Base-by-base conservation (phyloP, 2,113 vertebrate genomes). In the Lipotes vexillifer region DNA sequence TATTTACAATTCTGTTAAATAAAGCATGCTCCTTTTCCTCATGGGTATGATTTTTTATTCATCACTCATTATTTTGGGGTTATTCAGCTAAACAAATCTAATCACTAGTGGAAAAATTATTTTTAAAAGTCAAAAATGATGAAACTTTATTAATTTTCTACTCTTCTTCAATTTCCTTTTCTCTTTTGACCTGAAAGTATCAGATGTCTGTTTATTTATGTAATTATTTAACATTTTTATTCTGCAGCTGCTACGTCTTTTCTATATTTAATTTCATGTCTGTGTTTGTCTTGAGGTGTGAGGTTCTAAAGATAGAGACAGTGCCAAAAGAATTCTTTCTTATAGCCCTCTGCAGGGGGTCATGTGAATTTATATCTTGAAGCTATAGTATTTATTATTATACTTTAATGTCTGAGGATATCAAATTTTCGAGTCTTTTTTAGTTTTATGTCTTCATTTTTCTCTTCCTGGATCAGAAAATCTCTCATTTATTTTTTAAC, bases 351-450 rank as follows among this genome's bases (percentile, higher is more conserved):
- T 65, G 31, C 33, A 78, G n/a, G 29, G 3, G 23, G 65, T 89
- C 84, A 87, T 46, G 41, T 83, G 25, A 66, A 72, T 86, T 91
- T 92, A 90, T 18, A 86, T 33, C 8, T 14, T 86, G 27, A 92
- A 94, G 59, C 72, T 74, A 82, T 1, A 81, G 21, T 63, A 90
- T 85, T 93, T 95, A 89, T 90, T 98, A 49, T 82, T 88, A 65
- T 8, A 93, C 11, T 61, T 82, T 68, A 86, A 86, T 15, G 0
- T 49, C 41, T 46, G 4, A 83, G 21, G 25, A 44, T 82, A 78
- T 66, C 38, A 77, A 17, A 81, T 92, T 91, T 96, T 96, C 10
- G 61, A 72, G 17, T 71, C 6, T 31, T 63, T 81, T 88, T 74
- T 85, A 44, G 49, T 90, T n/a, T 87, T 44, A 33, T 75, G 74